Evolutionary conservation across 2,888 invertebrate genomes (phyloP).

Genomic region (Lasiommata megera): DNA sequence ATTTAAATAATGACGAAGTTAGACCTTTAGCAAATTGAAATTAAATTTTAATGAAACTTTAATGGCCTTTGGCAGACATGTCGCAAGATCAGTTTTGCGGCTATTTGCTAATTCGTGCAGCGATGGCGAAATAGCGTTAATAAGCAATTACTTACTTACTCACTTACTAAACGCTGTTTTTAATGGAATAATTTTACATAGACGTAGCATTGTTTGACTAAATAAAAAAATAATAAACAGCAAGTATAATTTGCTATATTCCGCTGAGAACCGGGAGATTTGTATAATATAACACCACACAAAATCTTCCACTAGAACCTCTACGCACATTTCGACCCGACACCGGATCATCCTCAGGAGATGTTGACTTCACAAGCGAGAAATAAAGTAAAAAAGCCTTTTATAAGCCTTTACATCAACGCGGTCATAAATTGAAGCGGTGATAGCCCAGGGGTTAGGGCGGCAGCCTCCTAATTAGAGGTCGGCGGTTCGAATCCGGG

Average conservation of each 20-base stretch:
- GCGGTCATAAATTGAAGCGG: too few species aligned
- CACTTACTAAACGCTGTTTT: not conserved
- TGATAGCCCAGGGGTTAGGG: too few species aligned
- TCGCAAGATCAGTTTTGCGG: not conserved
- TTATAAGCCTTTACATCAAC: too few species aligned
- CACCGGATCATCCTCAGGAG: too few species aligned
- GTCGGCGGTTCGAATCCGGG: too few species aligned
- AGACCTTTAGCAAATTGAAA: not conserved
- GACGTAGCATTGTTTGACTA: not conserved
- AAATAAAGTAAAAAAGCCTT: not conserved
- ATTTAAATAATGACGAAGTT: not conserved
- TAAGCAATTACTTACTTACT: not conserved
- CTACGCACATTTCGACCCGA: too few species aligned
- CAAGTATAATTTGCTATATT: too few species aligned
- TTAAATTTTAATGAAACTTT: not conserved
- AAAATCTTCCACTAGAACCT: too few species aligned
- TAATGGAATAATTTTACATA: not conserved
- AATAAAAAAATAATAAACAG: not conserved
- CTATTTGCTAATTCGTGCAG: not conserved
- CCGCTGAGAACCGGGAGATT: too few species aligned
- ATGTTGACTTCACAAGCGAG: too few species aligned
- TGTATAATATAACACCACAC: too few species aligned
- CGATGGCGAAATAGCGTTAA: slow-evolving; percentile 1
- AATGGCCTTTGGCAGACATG: not conserved
- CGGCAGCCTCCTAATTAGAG: too few species aligned